Evolutionary conservation across 1,140 invertebrate species (phyloP).

Genomic region (Heliconius himera): DNA sequence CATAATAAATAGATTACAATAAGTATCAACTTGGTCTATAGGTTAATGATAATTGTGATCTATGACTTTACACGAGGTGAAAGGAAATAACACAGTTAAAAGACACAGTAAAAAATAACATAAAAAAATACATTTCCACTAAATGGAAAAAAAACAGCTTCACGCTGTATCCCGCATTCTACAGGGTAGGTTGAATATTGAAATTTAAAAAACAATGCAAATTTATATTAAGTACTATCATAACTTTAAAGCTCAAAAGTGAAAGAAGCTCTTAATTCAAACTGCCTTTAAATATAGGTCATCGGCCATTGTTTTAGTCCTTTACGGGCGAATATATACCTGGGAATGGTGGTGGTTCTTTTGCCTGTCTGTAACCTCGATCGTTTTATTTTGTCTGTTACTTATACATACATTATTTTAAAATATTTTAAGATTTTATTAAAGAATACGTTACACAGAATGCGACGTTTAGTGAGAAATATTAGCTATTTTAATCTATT

Average conservation of each 20-base stretch:
- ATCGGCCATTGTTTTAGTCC: neutral
- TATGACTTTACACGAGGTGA: neutral
- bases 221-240: neutral
- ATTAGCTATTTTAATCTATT: neutral
- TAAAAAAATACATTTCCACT: no score
- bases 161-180: no score
- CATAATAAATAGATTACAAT: neutral
- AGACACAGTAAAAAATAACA: no score
- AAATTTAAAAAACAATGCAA: no score
- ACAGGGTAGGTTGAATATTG: no score
- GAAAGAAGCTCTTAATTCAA: neutral
- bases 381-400: slow-evolving; percentile 27
- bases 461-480: neutral
- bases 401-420: neutral
- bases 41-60: neutral
- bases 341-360: neutral
- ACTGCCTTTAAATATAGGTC: neutral
- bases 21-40: neutral
- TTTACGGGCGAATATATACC: slow-evolving; percentile 18
- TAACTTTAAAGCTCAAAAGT: neutral
- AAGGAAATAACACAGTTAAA: no score
- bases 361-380: neutral
- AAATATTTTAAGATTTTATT: neutral
- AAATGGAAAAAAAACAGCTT: no score
- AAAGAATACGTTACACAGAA: neutral